Conservation (phyloP, 1,140 invertebrate genomes). For the Micrasema minimum region DNA sequence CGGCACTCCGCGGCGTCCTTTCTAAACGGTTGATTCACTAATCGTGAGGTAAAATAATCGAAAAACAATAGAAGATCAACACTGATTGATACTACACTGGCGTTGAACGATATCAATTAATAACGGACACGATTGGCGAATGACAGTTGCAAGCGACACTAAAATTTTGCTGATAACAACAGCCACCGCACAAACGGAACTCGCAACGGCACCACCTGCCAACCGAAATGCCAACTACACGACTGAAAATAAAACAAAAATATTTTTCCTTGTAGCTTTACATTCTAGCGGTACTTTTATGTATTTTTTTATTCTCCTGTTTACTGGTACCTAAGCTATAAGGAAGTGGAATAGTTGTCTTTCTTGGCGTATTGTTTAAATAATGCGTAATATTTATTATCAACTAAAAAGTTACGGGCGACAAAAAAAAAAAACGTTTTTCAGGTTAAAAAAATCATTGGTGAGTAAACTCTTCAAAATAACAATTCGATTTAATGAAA, state of each 20-base stretch:
- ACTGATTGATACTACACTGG: slow-evolving; percentile 8
- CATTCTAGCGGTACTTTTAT: neutral
- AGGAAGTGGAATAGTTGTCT: too few relatives aligned
- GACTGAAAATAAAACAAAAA: too few relatives aligned
- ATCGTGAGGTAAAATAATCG: neutral
- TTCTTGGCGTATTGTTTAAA: too few relatives aligned
- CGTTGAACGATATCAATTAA: slow-evolving; percentile 9
- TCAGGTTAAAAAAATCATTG: too few relatives aligned
- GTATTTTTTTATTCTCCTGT: too few relatives aligned
- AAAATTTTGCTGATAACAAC: slow-evolving; percentile 33
- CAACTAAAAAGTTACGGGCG: too few relatives aligned
- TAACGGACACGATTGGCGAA: slow-evolving; percentile 20
- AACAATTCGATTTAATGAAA: too few relatives aligned
- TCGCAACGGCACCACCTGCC: slow-evolving; percentile 5
- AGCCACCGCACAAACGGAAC: neutral
- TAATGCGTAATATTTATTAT: too few relatives aligned
- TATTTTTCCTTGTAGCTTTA: neutral
- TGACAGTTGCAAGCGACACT: slow-evolving; percentile 35
- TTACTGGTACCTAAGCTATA: too few relatives aligned
- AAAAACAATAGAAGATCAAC: neutral
- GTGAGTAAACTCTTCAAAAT: too few relatives aligned
- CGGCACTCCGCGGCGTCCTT: slow-evolving; percentile 23
- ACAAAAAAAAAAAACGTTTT: too few relatives aligned
- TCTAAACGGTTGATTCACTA: slow-evolving; percentile 11
- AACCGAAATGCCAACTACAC: slow-evolving; percentile 15